phyloP scores from a whole-genome alignment of 2,888 invertebrate genomes.

The Cactoblastis cactorum region DNA sequence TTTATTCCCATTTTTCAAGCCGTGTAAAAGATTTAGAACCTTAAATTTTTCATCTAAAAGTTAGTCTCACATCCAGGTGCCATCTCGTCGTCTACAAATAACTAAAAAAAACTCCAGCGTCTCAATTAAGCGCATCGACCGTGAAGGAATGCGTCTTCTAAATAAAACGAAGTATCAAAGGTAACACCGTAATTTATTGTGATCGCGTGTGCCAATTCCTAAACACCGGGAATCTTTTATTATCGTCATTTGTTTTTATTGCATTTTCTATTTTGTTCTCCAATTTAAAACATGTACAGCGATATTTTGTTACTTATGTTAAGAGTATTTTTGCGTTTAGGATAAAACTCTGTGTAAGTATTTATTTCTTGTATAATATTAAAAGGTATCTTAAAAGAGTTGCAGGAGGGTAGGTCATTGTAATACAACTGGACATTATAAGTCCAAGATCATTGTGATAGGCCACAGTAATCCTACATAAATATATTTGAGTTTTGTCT shows the following conservation, averaged over 20 bases:
- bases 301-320: no score
- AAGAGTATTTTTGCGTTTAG: no score
- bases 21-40: no score
- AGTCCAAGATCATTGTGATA: no score
- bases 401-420: no score
- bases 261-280: not conserved
- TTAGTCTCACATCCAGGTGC: not conserved
- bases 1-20: no score
- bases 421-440: no score
- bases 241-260: constrained; percentile 7
- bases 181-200: constrained; percentile 3
- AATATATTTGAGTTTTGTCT: no score
- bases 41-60: not conserved
- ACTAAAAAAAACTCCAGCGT: constrained; percentile 14
- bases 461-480: no score
- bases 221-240: constrained; percentile 6
- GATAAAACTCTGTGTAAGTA: no score
- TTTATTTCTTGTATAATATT: no score
- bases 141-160: constrained; percentile 12
- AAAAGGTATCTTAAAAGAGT: no score
- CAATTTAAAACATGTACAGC: not conserved
- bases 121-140: constrained; percentile 21
- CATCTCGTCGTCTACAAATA: not conserved
- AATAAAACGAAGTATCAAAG: constrained; percentile 9
- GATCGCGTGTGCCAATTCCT: constrained; percentile 8